A percentile compares a stretch with the other conserved stretches of the same genome.
Evolutionary conservation across 2,888 invertebrate species (phyloP).

Genomic region (Ophion obscuratus): DNA sequence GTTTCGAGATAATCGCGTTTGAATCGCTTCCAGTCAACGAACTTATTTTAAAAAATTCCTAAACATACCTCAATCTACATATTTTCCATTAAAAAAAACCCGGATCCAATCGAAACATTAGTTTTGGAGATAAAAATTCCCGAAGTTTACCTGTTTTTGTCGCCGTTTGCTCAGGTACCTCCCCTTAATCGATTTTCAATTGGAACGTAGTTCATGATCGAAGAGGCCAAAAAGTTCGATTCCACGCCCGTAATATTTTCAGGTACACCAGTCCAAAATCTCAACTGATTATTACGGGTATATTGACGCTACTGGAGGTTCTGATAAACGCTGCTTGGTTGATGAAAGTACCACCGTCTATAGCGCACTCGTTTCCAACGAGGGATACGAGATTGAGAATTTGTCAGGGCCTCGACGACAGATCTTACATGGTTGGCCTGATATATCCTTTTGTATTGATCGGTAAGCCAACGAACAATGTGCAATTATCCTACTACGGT

Average conservation of each 20-base stretch:
- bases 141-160: too few species aligned
- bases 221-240: background rate
- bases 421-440: slow-evolving; percentile 85
- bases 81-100: too few species aligned
- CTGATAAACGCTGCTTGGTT: slow-evolving; percentile 85
- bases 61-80: too few species aligned
- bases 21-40: too few species aligned
- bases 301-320: slow-evolving; percentile 84
- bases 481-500: background rate
- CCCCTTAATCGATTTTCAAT: background rate
- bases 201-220: background rate
- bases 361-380: slow-evolving; percentile 82
- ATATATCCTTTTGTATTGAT: slow-evolving; percentile 85
- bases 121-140: too few species aligned
- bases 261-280: slow-evolving; percentile 84
- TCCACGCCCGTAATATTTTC: slow-evolving; percentile 33
- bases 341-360: slow-evolving; percentile 83
- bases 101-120: too few species aligned
- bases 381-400: slow-evolving; percentile 79
- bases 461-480: slow-evolving; percentile 73
- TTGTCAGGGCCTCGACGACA: slow-evolving; percentile 84
- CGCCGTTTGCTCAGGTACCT: too few species aligned
- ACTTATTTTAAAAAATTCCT: too few species aligned
- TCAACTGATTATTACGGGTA: slow-evolving; percentile 85
- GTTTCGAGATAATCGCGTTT: too few species aligned